Conservation (phyloP, 2,113 vertebrate species). For the Drymodes brunneopygia region DNA sequence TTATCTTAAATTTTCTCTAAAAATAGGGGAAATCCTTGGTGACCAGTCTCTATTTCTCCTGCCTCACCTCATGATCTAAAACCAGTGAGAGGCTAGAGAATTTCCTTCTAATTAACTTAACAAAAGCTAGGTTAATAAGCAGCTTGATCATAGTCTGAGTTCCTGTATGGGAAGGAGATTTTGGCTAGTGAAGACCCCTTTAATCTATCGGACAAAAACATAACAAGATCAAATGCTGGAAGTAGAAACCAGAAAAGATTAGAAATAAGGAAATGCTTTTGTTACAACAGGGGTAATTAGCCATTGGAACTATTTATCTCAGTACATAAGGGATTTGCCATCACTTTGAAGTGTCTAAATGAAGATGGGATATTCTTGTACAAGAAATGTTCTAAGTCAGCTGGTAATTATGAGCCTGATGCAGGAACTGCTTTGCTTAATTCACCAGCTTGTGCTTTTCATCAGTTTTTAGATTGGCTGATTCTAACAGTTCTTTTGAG, state of each 20-base stretch:
- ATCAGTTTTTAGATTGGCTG: constrained; percentile 50
- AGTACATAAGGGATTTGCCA: constrained; percentile 14
- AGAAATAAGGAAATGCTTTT: constrained; percentile 49
- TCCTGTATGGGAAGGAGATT: background rate
- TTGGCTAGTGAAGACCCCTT: constrained; percentile 11
- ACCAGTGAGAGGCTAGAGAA: background rate
- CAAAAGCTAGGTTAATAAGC: constrained; percentile 31
- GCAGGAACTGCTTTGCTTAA: constrained; percentile 52
- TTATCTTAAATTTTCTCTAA: background rate
- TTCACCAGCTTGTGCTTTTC: constrained; percentile 61
- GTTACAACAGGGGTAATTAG: constrained; percentile 48
- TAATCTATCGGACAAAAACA: constrained; percentile 21
- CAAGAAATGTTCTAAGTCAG: constrained; percentile 60
- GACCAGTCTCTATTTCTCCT: background rate
- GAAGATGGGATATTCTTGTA: constrained; percentile 54
- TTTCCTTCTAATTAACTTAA: constrained; percentile 21
- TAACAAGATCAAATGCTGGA: constrained; percentile 50
- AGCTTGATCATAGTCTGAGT: constrained; percentile 23
- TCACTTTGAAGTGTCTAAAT: constrained; percentile 59
- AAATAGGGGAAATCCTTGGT: background rate
- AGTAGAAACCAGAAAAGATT: constrained; percentile 44
- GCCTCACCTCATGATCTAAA: background rate
- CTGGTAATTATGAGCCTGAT: constrained; percentile 48
- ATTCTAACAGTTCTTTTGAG: constrained; percentile 39
- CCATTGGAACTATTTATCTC: constrained; percentile 45